phyloP scores from a whole-genome alignment of 2,113 vertebrate genomes.

The Forbesichthys papilliferus region DNA sequence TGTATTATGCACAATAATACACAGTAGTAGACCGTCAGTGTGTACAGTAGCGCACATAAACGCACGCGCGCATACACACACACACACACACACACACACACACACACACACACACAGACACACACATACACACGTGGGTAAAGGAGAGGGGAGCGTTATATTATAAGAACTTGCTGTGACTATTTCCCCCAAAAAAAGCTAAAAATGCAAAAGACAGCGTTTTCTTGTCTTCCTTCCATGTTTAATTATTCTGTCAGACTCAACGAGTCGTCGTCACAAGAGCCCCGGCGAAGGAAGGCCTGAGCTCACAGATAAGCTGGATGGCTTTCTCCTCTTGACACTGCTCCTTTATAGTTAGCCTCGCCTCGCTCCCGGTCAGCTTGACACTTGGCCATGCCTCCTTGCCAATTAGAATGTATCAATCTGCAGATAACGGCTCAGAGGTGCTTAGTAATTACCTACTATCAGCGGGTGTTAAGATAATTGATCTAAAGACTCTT shows the following conservation, averaged over 20 bases:
- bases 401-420: constrained; percentile 61
- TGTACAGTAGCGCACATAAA: neutral
- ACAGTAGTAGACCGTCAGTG: neutral
- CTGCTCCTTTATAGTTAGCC: constrained; percentile 46
- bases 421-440: constrained; percentile 29
- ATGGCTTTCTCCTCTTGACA: constrained; percentile 67
- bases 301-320: constrained; percentile 75
- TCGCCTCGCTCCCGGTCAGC: constrained; percentile 36
- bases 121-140: constrained; percentile 22
- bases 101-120: constrained; percentile 9
- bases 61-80: constrained; percentile 8
- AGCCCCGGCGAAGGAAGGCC: constrained; percentile 62
- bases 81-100: constrained; percentile 26
- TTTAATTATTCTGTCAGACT: constrained; percentile 81
- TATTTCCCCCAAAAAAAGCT: constrained; percentile 73
- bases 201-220: constrained; percentile 63
- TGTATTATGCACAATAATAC: neutral
- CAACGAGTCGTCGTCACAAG: constrained; percentile 71
- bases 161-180: constrained; percentile 52
- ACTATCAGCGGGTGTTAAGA: constrained; percentile 30
- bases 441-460: constrained; percentile 46
- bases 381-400: constrained; percentile 48
- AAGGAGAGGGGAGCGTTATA: constrained; percentile 33
- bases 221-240: constrained; percentile 36
- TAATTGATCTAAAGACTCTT: constrained; percentile 17